Base-by-base conservation (phyloP, 2,888 invertebrate genomes). In the Sialis lutaria region DNA sequence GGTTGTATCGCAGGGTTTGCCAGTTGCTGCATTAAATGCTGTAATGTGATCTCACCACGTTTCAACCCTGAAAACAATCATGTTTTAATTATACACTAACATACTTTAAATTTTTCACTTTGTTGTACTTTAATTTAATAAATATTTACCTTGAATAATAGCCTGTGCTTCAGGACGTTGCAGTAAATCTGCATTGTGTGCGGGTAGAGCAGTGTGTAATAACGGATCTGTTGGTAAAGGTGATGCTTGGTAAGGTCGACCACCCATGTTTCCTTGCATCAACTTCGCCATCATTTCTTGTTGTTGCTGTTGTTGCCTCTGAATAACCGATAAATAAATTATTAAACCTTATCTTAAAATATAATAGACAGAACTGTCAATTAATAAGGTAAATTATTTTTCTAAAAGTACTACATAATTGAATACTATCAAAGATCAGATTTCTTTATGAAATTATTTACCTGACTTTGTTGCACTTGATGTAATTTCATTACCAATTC, bases 131-230 rank as follows among this genome's bases (percentile, higher is more conserved):
- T 10, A 37, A 37, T 5, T 37, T 10, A 37, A 37, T 5, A 37
- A 37, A 48, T 22, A 51, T 56, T 54, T 59, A 81, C 82, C 82
- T 64, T 82, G 80, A 54, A 86, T 71, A 49, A 87, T 77, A 43
- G 82, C 81, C 62, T 82, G 82, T 9, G 82, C 82, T 60, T 85
- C 85, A 0, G 82, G 82, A 52, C 82, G 64, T 60, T 77, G 79
- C 49, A 83, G 61, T 53, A 83, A 64, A 51, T 83, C 82, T 43
- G 77, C 67, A 55, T 77, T 73, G 55, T 70, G 64, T 57, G 67
- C 63, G 55, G 62, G 58, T 57, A 65, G 64, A 59, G 65, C 62
- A 62, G 63, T 0, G 32, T 45, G 61, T 51, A 68, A 68, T 48
- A 68, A 58, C 31, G 68, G 51, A 40, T 53, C 67, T 1, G 64